Evolutionary conservation across 2,888 invertebrate genomes (phyloP).

Genomic region (Lasioglossum morio): DNA sequence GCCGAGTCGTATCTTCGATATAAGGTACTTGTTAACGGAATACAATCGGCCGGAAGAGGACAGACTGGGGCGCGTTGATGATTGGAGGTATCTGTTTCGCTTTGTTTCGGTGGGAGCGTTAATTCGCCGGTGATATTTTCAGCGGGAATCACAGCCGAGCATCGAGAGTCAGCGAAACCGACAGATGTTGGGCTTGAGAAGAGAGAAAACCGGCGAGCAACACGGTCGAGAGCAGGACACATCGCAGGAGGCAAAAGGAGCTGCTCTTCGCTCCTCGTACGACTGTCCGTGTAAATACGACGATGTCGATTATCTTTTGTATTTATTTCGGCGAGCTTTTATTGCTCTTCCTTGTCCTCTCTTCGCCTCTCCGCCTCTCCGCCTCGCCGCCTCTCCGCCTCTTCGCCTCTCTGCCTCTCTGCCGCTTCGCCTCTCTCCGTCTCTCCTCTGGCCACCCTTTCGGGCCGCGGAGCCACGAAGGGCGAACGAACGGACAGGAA

Average conservation of each 20-base stretch:
- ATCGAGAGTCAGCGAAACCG: constrained; percentile 53
- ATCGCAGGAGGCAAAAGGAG: constrained; percentile 41
- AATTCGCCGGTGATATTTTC: constrained; percentile 36
- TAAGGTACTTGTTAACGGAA: background rate
- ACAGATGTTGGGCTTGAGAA: constrained; percentile 55
- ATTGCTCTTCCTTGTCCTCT: constrained; percentile 52
- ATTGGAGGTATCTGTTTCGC: background rate
- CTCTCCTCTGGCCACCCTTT: constrained; percentile 46
- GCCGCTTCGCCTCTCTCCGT: constrained; percentile 34
- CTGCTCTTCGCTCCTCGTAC: constrained; percentile 34
- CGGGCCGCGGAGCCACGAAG: constrained; percentile 57
- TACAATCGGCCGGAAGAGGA: background rate
- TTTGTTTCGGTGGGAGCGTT: constrained; percentile 25
- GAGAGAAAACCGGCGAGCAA: constrained; percentile 40
- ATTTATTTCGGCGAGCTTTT: constrained; percentile 69
- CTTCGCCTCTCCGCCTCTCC: constrained; percentile 38
- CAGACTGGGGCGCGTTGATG: background rate
- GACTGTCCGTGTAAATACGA: constrained; percentile 47
- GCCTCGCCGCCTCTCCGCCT: too few relatives aligned
- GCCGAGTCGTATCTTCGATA: background rate
- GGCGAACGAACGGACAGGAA: constrained; percentile 74
- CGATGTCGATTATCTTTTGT: constrained; percentile 72
- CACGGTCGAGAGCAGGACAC: constrained; percentile 30
- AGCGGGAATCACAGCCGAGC: constrained; percentile 26
- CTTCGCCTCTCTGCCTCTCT: constrained; percentile 35